Percentiles rank a stretch among this genome's conserved stretches.
These are phyloP conservation scores for Axea sp. DNA, from an alignment of 2,888 invertebrate genomes.

Conservation along the genomic window DNA sequence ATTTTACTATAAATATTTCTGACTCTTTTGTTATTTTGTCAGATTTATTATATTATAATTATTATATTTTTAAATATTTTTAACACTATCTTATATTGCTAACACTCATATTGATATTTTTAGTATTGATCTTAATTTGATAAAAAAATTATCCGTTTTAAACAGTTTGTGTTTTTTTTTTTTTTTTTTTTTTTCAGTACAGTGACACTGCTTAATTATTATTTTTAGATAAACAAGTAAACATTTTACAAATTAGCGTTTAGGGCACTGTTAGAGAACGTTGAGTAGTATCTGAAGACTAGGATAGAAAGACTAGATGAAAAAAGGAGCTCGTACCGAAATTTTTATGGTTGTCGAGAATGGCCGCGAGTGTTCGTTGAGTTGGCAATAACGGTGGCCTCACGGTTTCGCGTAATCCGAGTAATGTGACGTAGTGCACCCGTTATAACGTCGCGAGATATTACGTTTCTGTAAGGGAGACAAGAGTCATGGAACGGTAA, in stretches of 20 bases:
- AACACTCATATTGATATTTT: too few relatives aligned
- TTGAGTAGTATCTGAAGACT: slow-evolving; percentile 26
- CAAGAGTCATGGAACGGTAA: slow-evolving; percentile 47
- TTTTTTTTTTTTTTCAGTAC: too few relatives aligned
- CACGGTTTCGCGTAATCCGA: slow-evolving; percentile 37
- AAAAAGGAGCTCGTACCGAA: slow-evolving; percentile 6
- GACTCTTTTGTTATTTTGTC: too few relatives aligned
- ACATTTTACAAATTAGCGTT: slow-evolving; percentile 50
- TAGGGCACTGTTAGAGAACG: slow-evolving; percentile 24
- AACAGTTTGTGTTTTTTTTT: too few relatives aligned
- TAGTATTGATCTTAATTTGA: too few relatives aligned
- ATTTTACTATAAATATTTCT: too few relatives aligned
- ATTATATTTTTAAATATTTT: too few relatives aligned
- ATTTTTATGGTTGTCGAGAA: slow-evolving; percentile 33
- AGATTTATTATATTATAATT: too few relatives aligned
- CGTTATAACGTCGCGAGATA: slow-evolving; percentile 47
- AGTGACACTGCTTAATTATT: slow-evolving; percentile 36
- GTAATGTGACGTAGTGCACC: slow-evolving; percentile 44
- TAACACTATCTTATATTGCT: too few relatives aligned
- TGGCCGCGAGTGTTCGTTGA: slow-evolving; percentile 22
- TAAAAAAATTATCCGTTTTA: too few relatives aligned
- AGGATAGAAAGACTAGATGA: slow-evolving; percentile 8
- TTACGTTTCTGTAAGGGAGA: slow-evolving; percentile 52
- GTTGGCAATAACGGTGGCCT: slow-evolving; percentile 22
- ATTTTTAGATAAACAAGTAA: slow-evolving; percentile 43